Conservation (phyloP, 2,888 invertebrate genomes). For the Epirrhoe alternata region DNA sequence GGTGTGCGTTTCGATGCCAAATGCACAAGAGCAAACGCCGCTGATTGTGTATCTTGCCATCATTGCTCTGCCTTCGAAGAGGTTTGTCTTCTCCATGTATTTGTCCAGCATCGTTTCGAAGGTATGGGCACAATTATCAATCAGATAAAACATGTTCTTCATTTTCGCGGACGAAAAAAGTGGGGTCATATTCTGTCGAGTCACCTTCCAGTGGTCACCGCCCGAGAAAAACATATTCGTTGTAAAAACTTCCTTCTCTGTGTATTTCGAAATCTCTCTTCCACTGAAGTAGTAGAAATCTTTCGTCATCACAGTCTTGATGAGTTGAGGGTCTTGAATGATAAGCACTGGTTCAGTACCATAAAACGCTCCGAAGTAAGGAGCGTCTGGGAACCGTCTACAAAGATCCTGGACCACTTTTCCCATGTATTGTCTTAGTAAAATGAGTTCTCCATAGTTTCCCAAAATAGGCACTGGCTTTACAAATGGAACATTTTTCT, state of each 20-base stretch:
- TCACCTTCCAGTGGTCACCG: slow-evolving; percentile 68
- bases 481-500: slow-evolving; percentile 54
- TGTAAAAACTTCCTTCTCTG: slow-evolving; percentile 54
- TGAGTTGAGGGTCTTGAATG: slow-evolving; percentile 61
- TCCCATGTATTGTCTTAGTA: slow-evolving; percentile 51
- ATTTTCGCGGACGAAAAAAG: slow-evolving; percentile 69
- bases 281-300: slow-evolving; percentile 70
- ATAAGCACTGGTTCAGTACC: slow-evolving; percentile 68
- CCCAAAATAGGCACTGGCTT: slow-evolving; percentile 61
- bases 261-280: slow-evolving; percentile 58
- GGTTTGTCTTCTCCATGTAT: slow-evolving; percentile 39
- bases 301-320: slow-evolving; percentile 63
- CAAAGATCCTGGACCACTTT: slow-evolving; percentile 55
- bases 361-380: slow-evolving; percentile 64
- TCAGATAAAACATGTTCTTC: slow-evolving; percentile 70
- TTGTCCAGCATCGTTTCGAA: slow-evolving; percentile 58
- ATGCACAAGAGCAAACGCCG: slow-evolving; percentile 61
- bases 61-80: slow-evolving; percentile 52
- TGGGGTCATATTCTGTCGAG: slow-evolving; percentile 66
- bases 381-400: slow-evolving; percentile 54
- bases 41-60: slow-evolving; percentile 65
- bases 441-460: slow-evolving; percentile 59
- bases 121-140: slow-evolving; percentile 53
- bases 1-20: slow-evolving; percentile 64
- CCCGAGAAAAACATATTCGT: slow-evolving; percentile 58